These are phyloP conservation scores for Cenopis cana DNA, from an alignment of 2,888 invertebrate species.

Conservation along the genomic window DNA sequence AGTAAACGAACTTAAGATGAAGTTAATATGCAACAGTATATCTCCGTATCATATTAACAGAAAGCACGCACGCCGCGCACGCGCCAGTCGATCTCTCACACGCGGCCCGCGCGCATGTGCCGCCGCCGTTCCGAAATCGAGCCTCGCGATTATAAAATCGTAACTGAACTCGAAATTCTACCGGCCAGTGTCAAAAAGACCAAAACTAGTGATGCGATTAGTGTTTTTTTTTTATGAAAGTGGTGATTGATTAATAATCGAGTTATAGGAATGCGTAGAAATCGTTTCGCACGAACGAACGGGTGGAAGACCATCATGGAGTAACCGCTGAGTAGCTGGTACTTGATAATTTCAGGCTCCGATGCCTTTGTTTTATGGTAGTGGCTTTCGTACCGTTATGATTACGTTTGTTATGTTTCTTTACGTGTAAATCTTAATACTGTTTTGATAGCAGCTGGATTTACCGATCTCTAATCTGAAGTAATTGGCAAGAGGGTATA, in stretches of 20 bases:
- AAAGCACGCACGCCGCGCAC: constrained; percentile 54
- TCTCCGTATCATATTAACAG: constrained; percentile 38
- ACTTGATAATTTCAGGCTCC: constrained; percentile 72
- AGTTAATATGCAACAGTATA: constrained; percentile 42
- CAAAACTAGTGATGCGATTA: constrained; percentile 46
- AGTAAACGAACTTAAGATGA: constrained; percentile 42
- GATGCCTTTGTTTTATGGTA: constrained; percentile 68
- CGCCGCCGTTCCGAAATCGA: constrained; percentile 34
- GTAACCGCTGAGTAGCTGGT: constrained; percentile 65
- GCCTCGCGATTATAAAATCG: constrained; percentile 13
- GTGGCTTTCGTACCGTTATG: constrained; percentile 67
- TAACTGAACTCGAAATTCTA: constrained; percentile 16
- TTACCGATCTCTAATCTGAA: constrained; percentile 23
- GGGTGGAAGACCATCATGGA: constrained; percentile 65
- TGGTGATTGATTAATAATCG: constrained; percentile 31
- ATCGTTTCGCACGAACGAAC: constrained; percentile 70
- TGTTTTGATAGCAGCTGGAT: constrained; percentile 16
- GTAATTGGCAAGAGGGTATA: constrained; percentile 7
- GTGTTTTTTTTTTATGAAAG: constrained; percentile 31
- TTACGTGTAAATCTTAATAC: constrained; percentile 27
- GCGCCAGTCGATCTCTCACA: constrained; percentile 60
- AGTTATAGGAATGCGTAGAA: constrained; percentile 69
- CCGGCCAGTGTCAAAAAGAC: constrained; percentile 37
- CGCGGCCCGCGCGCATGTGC: constrained; percentile 46
- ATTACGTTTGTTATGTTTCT: constrained; percentile 49